Base-by-base conservation (phyloP, 2,888 invertebrate genomes). In the Troilus luridus region DNA sequence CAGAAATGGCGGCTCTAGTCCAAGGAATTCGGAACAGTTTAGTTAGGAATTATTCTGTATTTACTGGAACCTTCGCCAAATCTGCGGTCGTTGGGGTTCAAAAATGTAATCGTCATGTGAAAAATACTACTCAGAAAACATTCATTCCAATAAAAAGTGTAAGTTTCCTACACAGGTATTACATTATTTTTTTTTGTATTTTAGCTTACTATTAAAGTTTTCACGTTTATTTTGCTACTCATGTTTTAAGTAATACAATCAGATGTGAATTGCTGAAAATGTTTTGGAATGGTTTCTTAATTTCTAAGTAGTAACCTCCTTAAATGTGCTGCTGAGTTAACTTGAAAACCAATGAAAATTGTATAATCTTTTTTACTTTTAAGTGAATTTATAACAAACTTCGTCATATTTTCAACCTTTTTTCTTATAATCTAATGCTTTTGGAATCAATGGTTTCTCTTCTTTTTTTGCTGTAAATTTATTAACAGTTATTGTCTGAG, bases 1-100 rank as follows among this genome's bases (percentile, higher is more conserved):
- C 89, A 91, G 91, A 92, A 92, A 92, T 92, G 92, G 92, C 92
- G 81, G 92, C 92, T 85, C 91, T 92, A 62, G 92, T 92, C 24
- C 92, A 92, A 90, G 91, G 92, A 85, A 90, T 92, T 91, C 77
- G 91, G 81, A 88, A 88, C 88, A 67, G 91, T 88, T 91, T 92
- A 91, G 72, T 88, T n/a, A 89, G 88, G 62, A 91, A 91, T 90
- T 92, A 92, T 88, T 89, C 91, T 59, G 91, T 91, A 24, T 91
- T 92, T 77, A 91, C 90, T 88, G 89, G 91, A 56, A 88, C 91
- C 6, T 81, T 92, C 21, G 59, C 90, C 17, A 92, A 91, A 91
- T 91, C 92, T 17, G 81, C 89, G 17, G 88, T 88, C 59, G 88
- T 91, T 60, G 91, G 91, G 54, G 24, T 92, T 54, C 92, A 92